Base-by-base conservation (phyloP, 1,140 invertebrate species). In the Ips typographus region DNA sequence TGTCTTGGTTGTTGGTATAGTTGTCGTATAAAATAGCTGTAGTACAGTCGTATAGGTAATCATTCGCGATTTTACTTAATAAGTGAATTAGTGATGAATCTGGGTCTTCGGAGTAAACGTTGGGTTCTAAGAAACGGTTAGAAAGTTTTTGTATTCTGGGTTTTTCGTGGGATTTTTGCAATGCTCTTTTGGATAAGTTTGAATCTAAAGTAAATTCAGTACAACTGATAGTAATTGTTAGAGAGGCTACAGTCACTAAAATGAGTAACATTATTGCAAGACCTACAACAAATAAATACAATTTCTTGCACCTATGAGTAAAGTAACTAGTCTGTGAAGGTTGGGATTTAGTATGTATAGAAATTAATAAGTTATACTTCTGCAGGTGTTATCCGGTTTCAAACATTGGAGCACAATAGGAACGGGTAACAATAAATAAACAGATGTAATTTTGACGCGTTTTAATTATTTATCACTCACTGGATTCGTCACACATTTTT, bases 1-100 rank as follows among this genome's bases (percentile, higher is more conserved):
- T 80, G 58, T 87, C 84, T n/a, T 79, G 78, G 22, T 79, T 77
- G 77, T 86, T 84, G 1, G 85, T 83, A 73, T 77, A 80, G 43
- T 72, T 78, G 69, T 89, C 88, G 62, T 89, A 89, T 7, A 89
- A 80, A 68, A 90, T 83, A n/a, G 86, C 79, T 0, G 87, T 84
- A 1, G 83, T 83, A 71, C 87, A 89, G 57, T 85, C 84, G 40
- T 76, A 77, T 4, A 89, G 76, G 75, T 88, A 85, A n/a, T 83
- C 80, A 1, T 79, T 40, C 3, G 85, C 82, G 49, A 89, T 82
- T 72, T 84, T 85, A 65, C 83, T 82, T 8, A 89, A 74, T 36
- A 89, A 75, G 41, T 78, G 78, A 3, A 88, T 83, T 8, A 89
- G 71, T 0, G 87, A 87, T 37, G 79, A 74, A 0, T 68, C 47